Percentiles rank a stretch among this genome's conserved stretches.
These are phyloP conservation scores for Lycophotia porphyrea DNA, from an alignment of 2,888 invertebrate species.

Conservation along the genomic window DNA sequence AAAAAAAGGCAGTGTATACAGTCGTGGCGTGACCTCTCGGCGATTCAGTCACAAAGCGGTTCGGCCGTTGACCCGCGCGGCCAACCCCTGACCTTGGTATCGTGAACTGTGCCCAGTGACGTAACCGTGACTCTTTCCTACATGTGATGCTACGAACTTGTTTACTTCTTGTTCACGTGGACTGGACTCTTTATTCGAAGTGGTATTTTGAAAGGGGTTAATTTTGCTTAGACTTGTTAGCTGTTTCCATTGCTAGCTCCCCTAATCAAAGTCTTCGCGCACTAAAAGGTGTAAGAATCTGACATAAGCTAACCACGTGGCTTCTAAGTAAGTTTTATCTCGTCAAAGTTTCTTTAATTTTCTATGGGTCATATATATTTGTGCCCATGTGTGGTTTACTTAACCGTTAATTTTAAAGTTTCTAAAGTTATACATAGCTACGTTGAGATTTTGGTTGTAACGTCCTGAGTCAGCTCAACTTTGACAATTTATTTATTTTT, in stretches of 20 bases:
- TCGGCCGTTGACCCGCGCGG: slow-evolving; percentile 87
- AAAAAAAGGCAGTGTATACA: slow-evolving; percentile 64
- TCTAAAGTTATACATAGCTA: neutral
- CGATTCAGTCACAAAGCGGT: slow-evolving; percentile 86
- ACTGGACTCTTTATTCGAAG: slow-evolving; percentile 48
- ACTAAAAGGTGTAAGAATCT: neutral
- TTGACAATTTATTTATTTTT: slow-evolving; percentile 1
- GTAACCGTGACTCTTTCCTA: slow-evolving; percentile 85
- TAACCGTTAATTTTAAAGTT: neutral
- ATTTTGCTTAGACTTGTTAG: neutral
- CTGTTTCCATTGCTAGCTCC: neutral
- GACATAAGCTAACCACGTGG: neutral
- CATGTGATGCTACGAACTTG: slow-evolving; percentile 75
- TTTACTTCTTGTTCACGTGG: slow-evolving; percentile 66
- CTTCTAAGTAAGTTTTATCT: too few species aligned
- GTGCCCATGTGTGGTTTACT: neutral
- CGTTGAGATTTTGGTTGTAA: neutral
- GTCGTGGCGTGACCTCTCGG: slow-evolving; percentile 79
- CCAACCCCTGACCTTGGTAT: slow-evolving; percentile 90
- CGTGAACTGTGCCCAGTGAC: slow-evolving; percentile 86
- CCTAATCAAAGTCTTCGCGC: neutral
- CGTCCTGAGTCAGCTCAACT: neutral
- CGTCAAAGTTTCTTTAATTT: neutral
- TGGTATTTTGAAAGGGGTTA: slow-evolving; percentile 19
- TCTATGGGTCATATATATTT: neutral